Evolutionary conservation across 2,113 vertebrate species (phyloP).

Genomic region (Oreotrochilus melanogaster): DNA sequence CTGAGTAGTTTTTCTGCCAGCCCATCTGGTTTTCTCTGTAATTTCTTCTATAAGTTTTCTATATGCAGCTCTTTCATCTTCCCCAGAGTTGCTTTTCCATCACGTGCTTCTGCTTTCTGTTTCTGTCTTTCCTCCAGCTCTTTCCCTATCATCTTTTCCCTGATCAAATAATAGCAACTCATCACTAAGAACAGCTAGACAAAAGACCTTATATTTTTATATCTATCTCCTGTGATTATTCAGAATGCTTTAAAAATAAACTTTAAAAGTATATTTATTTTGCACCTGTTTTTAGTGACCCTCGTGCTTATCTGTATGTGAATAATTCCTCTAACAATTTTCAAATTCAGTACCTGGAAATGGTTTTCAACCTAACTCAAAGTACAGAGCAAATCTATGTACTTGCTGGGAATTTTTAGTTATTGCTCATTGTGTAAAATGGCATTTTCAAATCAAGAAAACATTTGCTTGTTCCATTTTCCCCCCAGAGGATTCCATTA

Average conservation of each 20-base stretch:
- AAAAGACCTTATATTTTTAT: background rate
- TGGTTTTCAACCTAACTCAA: background rate
- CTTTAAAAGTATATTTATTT: background rate
- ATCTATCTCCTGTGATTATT: background rate
- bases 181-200: background rate
- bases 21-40: background rate
- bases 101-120: background rate
- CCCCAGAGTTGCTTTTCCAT: background rate
- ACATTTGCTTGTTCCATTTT: background rate
- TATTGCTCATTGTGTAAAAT: background rate
- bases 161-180: background rate
- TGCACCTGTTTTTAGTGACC: background rate
- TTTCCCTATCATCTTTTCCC: background rate
- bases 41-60: background rate
- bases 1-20: constrained; percentile 4
- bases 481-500: background rate
- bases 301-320: background rate
- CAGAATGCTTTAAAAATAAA: background rate
- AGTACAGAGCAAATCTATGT: background rate
- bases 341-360: background rate
- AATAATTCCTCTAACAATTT: background rate
- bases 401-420: background rate
- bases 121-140: background rate
- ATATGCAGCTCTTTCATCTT: background rate
- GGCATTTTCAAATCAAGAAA: background rate